Evolutionary conservation across 1,140 invertebrate genomes (phyloP), one percentile per base, ranked within the genome.

Genomic region (Matsumurasca onukii): DNA sequence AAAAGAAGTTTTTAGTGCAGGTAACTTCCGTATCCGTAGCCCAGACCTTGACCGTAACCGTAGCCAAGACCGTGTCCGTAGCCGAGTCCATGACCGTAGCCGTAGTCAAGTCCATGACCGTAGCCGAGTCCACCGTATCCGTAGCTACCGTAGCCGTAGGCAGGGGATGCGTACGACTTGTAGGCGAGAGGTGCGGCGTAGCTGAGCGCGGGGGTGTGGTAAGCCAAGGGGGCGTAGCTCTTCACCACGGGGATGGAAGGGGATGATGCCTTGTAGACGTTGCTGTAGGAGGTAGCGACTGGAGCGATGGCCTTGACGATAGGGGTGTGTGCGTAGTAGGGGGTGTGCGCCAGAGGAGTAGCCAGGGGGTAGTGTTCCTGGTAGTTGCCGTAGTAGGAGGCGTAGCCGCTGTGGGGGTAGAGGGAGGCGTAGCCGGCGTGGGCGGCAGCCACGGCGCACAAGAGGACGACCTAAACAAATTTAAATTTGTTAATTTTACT

Each of bases 11-110:
- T 3, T n/a, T 59, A 59, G 30, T 59, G 55, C 22, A 59, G 22
- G 30, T 59, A 59, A 27, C 55, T 27, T 22, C 55, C 55, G n/a
- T 59, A 59, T 59, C 55, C 55, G 25, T 59, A 51, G n/a, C 49
- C 49, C 3, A 51, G n/a, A 3, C 49, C 49, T 5, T n/a, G 3
- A 5, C 49, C 49, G 49, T 51, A 51, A 3, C n/a, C n/a, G n/a
- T 51, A 59, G 25, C 55, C 55, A 13, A 59, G 25, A 27, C 55
- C 55, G 25, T 59, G 24, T 25, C 55, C 55, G 25, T 59, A 59
- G 5, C 55, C 55, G 24, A 59, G 25, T 3, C 55, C 55, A 29
- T 27, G 15, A 3, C 25, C 55, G 55, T 59, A 59, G 2, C 25
- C 25, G n/a, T 27, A 29, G 22, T 27, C 55, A 13, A 27, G 25